These are phyloP conservation scores for Vidua macroura DNA, from an alignment of 2,113 vertebrate genomes.

Conservation along the genomic window DNA sequence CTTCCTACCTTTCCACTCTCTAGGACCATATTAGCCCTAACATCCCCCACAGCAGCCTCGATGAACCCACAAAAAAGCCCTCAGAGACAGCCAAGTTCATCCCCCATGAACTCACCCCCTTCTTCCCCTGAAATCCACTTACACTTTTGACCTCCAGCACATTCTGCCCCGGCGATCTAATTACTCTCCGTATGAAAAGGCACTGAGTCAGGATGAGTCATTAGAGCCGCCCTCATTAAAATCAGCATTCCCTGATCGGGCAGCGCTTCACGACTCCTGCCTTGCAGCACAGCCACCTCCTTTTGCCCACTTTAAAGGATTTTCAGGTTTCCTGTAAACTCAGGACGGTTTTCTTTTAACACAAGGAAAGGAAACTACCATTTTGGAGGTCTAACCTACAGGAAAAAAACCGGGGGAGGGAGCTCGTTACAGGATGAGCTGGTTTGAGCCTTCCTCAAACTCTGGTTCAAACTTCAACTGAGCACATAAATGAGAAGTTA, in stretches of 20 bases:
- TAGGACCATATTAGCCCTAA: not conserved
- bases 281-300: not conserved
- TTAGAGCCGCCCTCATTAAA: not conserved
- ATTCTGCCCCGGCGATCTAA: not conserved
- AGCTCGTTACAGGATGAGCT: not conserved
- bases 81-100: not conserved
- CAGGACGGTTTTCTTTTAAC: not conserved
- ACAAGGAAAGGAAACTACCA: not conserved
- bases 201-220: conserved; percentile 13
- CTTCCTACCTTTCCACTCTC: not conserved
- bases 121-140: not conserved
- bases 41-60: not conserved
- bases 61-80: accelerated
- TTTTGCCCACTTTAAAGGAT: not conserved
- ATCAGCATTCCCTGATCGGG: accelerated
- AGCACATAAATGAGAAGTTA: not conserved
- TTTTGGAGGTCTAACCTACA: not conserved
- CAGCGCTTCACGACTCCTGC: not conserved
- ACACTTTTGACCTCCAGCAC: conserved; percentile 2
- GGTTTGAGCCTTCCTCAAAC: not conserved
- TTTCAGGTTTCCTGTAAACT: not conserved
- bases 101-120: not conserved
- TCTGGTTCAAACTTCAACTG: not conserved
- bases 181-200: not conserved
- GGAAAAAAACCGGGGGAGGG: too few species aligned